These are phyloP conservation scores for Ceraclea dissimilis DNA, from an alignment of 2,888 invertebrate genomes.

Conservation along the genomic window DNA sequence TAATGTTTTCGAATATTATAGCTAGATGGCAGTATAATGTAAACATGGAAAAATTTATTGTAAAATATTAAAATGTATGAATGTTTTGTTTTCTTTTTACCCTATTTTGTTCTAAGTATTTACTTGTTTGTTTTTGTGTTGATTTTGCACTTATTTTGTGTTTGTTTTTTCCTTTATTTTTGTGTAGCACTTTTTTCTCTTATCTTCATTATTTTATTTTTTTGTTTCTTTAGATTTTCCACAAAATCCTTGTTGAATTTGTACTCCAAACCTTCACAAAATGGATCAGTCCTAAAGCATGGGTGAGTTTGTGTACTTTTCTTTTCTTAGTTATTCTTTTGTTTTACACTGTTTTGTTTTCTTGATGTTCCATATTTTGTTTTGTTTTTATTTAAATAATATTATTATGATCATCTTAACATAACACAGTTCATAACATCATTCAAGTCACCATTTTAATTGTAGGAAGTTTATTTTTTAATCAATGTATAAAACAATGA, in stretches of 20 bases:
- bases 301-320: constrained; percentile 49
- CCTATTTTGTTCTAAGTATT: no score
- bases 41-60: no score
- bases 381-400: neutral
- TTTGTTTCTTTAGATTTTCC: constrained; percentile 54
- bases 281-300: constrained; percentile 57
- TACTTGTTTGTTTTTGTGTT: no score
- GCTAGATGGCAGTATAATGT: no score
- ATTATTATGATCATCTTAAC: neutral
- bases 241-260: constrained; percentile 65
- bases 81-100: no score
- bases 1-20: no score
- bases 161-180: neutral
- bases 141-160: no score
- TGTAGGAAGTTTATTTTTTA: no score
- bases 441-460: no score
- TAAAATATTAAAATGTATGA: no score
- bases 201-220: constrained; percentile 22
- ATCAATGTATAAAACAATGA: no score
- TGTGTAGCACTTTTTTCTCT: neutral
- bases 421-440: no score
- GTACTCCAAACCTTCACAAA: constrained; percentile 57
- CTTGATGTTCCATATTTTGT: neutral
- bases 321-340: constrained; percentile 3
- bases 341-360: neutral